A percentile compares a stretch with the other conserved stretches of the same genome.
These are phyloP conservation scores for Hypomesus transpacificus DNA, from an alignment of 2,113 vertebrate genomes.

Conservation along the genomic window DNA sequence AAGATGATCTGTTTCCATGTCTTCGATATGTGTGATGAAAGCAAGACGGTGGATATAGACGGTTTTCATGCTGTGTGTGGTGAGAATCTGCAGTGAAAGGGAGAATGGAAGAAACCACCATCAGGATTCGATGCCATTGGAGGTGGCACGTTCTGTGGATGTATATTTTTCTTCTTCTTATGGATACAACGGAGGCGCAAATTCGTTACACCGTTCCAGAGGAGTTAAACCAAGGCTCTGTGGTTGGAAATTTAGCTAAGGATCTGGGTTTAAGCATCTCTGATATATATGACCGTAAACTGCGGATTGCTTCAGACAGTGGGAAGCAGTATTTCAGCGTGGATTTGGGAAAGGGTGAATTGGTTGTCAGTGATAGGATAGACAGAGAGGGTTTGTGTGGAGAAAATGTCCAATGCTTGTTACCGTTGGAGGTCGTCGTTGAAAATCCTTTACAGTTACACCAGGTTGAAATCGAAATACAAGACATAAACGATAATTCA, in stretches of 20 bases:
- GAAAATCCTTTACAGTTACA: conserved; percentile 78
- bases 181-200: conserved; percentile 70
- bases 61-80: conserved; percentile 1
- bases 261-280: conserved; percentile 74
- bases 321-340: conserved; percentile 72
- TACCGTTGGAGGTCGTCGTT: conserved; percentile 75
- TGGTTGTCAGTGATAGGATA: conserved; percentile 74
- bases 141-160: conserved; percentile 69
- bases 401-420: conserved; percentile 66
- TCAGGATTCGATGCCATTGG: conserved; percentile 58
- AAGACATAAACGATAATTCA: conserved; percentile 83
- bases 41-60: not conserved
- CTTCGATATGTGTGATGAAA: not conserved
- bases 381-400: conserved; percentile 81
- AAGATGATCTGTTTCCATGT: conserved; percentile 18
- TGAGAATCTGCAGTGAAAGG: not conserved
- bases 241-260: conserved; percentile 80
- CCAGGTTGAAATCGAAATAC: conserved; percentile 74
- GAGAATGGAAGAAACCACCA: conserved; percentile 51
- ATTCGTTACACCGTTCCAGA: conserved; percentile 77
- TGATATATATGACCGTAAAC: conserved; percentile 70
- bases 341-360: conserved; percentile 69
- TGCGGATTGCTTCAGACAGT: conserved; percentile 72
- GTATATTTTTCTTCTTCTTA: conserved; percentile 63
- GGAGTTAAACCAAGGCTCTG: conserved; percentile 73